Conservation (phyloP, 1,140 invertebrate species). For the Rhynchophorus ferrugineus region DNA sequence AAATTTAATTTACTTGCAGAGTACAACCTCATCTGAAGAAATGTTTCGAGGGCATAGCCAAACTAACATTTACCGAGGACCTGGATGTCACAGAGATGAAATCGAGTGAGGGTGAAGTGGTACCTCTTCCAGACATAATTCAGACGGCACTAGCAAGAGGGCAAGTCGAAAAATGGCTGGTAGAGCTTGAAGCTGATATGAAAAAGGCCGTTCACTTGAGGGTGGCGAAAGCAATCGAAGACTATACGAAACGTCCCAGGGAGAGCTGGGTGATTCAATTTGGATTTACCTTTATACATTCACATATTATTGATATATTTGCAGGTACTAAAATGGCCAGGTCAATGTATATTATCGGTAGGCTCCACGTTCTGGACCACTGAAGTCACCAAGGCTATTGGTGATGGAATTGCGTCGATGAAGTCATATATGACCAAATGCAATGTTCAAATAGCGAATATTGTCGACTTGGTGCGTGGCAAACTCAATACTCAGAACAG, state of each 20-base stretch:
- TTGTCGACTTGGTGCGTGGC: constrained; percentile 80
- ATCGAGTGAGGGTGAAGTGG: constrained; percentile 81
- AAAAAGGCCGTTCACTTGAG: constrained; percentile 76
- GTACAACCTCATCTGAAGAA: constrained; percentile 98
- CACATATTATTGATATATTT: background rate
- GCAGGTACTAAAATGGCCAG: constrained; percentile 29
- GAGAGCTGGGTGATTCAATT: constrained; percentile 84
- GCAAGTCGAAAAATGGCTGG: constrained; percentile 94
- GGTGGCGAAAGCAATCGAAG: constrained; percentile 53
- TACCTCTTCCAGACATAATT: constrained; percentile 70
- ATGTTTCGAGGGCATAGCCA: constrained; percentile 90
- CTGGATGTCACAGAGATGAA: constrained; percentile 85
- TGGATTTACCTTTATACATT: too few relatives aligned
- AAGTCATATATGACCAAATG: constrained; percentile 50
- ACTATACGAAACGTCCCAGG: constrained; percentile 58
- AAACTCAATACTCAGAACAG: constrained; percentile 82
- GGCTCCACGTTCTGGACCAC: constrained; percentile 84
- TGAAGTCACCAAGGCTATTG: constrained; percentile 69
- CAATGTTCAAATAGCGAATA: constrained; percentile 69
- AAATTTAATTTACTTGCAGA: too few relatives aligned
- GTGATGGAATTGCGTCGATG: constrained; percentile 47
- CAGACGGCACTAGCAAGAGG: constrained; percentile 84
- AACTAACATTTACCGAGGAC: constrained; percentile 75
- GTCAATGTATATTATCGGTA: constrained; percentile 64
- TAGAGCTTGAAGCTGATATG: constrained; percentile 87